Conservation (phyloP, 2,113 vertebrate genomes). For the Bucco capensis region DNA sequence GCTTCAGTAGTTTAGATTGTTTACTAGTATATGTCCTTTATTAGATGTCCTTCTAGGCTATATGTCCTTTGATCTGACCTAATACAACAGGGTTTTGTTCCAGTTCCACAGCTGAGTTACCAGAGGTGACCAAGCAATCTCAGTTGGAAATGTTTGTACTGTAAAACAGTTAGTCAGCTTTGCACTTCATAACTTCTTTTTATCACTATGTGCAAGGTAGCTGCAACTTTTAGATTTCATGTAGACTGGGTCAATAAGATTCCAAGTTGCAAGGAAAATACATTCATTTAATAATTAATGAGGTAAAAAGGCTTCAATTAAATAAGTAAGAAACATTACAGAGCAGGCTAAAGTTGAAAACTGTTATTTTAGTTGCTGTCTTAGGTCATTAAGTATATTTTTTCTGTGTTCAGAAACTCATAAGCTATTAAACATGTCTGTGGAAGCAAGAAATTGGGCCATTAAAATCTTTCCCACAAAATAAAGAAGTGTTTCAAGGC, state of each 20-base stretch:
- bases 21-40: no score
- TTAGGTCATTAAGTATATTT: conserved; percentile 34
- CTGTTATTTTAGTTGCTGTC: conserved; percentile 2
- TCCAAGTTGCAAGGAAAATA: neutral
- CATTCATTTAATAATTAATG: conserved; percentile 41
- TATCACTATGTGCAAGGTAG: neutral
- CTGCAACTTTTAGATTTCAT: neutral
- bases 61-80: no score
- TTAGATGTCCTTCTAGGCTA: no score
- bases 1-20: no score
- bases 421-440: conserved; percentile 37
- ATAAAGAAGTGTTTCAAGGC: neutral
- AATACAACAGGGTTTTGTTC: no score
- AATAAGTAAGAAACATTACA: neutral
- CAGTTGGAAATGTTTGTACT: neutral
- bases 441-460: conserved; percentile 14
- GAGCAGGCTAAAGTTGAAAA: conserved; percentile 17
- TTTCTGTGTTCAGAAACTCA: neutral
- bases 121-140: neutral
- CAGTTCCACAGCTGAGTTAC: no score
- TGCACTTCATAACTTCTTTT: neutral
- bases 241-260: neutral
- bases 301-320: neutral
- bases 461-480: neutral
- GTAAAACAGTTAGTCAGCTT: neutral